Evolutionary conservation across 2,113 vertebrate species (phyloP), one percentile per base, ranked within the genome.

Genomic region (Rousettus leschenaultii): DNA sequence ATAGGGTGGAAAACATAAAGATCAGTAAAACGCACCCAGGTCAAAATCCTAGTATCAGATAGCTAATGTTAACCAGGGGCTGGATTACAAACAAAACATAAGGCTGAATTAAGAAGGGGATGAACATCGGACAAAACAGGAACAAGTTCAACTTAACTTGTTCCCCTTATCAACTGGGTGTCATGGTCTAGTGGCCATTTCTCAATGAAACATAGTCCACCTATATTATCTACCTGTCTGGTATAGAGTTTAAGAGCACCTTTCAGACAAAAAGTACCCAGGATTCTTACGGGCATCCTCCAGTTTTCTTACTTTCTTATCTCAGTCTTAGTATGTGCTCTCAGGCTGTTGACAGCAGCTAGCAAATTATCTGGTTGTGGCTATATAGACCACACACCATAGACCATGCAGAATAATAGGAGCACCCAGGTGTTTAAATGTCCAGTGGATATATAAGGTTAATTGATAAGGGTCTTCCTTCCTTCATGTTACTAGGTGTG

Each of bases 391-490:
- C 33, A 19, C 5, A 51, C 1, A 7, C 19, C 19, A 30, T 30
- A 82, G 55, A 22, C 26, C 57, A 33, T 43, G 22, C 2, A 4
- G 38, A 83, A 45, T 45, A 18, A 14, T 63, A 68, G n/a, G 26
- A 15, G 7, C 5, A 30, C 9, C 9, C 30, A 33, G n/a, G 5
- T 30, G 1, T 66, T 53, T 55, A 40, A 1, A 38, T 77, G 0
- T 13, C 15, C 38, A 65, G 0, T 40, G 16, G 9, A 30, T 15
- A 1, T 0, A 10, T 7, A n/a, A 33, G 30, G 15, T 21, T 48
- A 43, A 63, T 9, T 68, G 40, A 53, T 28, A 79, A 55, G 48
- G 7, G 13, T 21, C 11, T 55, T 77, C 26, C 79, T 40, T 79
- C 73, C 14, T 89, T 91, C 28, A 11, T 19, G 5, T 21, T 57